phyloP scores from a whole-genome alignment of 2,113 vertebrate species.

The Scortum barcoo region DNA sequence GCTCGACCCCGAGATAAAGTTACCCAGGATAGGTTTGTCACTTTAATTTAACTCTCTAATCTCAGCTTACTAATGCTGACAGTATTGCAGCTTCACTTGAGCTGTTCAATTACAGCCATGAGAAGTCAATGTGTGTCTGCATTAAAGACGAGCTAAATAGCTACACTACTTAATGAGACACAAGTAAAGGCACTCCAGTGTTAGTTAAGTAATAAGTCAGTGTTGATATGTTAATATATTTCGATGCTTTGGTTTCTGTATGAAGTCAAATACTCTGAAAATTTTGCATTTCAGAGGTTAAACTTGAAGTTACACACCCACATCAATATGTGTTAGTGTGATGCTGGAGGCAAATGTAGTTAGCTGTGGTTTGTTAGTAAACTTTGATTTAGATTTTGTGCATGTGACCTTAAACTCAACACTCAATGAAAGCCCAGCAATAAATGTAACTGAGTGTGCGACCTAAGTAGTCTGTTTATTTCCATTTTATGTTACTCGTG shows the following conservation, averaged over 20 bases:
- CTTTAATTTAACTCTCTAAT: no score
- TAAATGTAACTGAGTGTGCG: no score
- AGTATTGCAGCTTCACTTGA: no score
- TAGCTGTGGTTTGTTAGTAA: no score
- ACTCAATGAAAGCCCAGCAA: no score
- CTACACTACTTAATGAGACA: background rate
- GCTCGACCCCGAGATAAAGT: conserved; percentile 46
- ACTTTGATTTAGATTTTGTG: no score
- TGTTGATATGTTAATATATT: background rate
- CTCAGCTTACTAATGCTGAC: background rate
- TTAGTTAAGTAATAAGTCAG: no score
- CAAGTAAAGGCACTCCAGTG: background rate
- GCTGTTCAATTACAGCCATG: background rate
- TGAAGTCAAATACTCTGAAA: background rate
- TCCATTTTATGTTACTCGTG: no score
- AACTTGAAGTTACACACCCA: background rate
- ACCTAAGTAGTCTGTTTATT: no score
- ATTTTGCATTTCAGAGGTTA: background rate
- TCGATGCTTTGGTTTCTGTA: background rate
- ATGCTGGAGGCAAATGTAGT: background rate
- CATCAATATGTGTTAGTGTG: background rate
- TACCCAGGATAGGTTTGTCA: conserved; percentile 58
- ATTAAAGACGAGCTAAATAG: background rate
- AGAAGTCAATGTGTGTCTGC: background rate
- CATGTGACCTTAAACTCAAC: no score